Evolutionary conservation across 2,888 invertebrate species (phyloP).

Genomic region (Fabriciana adippe): DNA sequence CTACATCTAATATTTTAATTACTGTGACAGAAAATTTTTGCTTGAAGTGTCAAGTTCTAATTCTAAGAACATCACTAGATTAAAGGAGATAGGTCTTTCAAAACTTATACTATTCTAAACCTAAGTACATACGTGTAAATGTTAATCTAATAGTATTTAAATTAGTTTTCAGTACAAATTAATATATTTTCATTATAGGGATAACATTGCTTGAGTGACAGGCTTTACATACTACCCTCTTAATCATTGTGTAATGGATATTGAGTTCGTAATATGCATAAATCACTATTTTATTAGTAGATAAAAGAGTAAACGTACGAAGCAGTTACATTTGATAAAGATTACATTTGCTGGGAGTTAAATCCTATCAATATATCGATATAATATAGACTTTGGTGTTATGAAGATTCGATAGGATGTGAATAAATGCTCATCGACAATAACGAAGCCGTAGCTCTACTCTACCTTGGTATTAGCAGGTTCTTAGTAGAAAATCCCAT

Average conservation of each 20-base stretch:
- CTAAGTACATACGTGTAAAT: slow-evolving; percentile 40
- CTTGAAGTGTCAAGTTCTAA: slow-evolving; percentile 53
- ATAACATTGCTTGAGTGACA: slow-evolving; percentile 33
- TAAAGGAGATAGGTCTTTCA: slow-evolving; percentile 21
- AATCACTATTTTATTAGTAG: slow-evolving; percentile 30
- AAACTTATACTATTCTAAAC: slow-evolving; percentile 33
- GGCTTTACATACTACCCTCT: slow-evolving; percentile 27
- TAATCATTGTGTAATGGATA: slow-evolving; percentile 27
- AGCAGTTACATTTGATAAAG: slow-evolving; percentile 37
- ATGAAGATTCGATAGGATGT: slow-evolving; percentile 24
- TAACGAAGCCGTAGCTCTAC: slow-evolving; percentile 24
- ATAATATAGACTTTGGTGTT: slow-evolving; percentile 41
- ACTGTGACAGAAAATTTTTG: slow-evolving; percentile 59
- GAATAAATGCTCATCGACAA: slow-evolving; percentile 30
- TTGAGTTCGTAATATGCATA: slow-evolving; percentile 26
- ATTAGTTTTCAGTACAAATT: slow-evolving; percentile 36
- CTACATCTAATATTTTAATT: slow-evolving; percentile 51
- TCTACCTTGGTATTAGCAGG: slow-evolving; percentile 22
- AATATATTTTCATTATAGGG: slow-evolving; percentile 35
- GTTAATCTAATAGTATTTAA: slow-evolving; percentile 38
- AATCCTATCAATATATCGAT: slow-evolving; percentile 34
- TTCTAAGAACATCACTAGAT: slow-evolving; percentile 23
- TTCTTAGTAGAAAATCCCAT: slow-evolving; percentile 20
- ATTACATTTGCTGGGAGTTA: slow-evolving; percentile 35
- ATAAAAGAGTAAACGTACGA: slow-evolving; percentile 32